These are phyloP conservation scores for Poeciliopsis gracilis DNA, from an alignment of 2,797 vertebrate species.

Conservation along the genomic window DNA sequence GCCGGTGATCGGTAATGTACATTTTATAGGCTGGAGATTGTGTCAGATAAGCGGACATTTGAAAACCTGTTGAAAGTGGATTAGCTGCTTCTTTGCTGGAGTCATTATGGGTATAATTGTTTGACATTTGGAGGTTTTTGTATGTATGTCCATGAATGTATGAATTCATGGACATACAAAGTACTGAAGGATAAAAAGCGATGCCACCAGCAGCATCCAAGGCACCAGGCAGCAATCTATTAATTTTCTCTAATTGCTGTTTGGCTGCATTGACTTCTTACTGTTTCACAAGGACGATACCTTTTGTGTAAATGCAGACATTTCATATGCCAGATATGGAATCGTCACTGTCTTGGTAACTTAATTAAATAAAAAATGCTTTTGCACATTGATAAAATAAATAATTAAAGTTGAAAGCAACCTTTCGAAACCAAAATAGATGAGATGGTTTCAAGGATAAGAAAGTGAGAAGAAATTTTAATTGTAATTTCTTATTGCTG, in stretches of 20 bases:
- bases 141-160: not conserved
- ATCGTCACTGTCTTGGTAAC: not conserved
- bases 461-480: not conserved
- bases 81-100: not conserved
- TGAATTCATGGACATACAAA: not conserved
- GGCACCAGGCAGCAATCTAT: not conserved
- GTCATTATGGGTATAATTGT: not conserved
- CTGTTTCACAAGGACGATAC: not conserved
- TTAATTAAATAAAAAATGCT: not conserved
- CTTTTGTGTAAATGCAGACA: not conserved
- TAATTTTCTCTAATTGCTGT: not conserved
- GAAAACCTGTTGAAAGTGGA: not conserved
- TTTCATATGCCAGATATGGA: not conserved
- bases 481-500: not conserved
- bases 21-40: not conserved
- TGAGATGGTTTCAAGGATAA: not conserved
- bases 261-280: not conserved
- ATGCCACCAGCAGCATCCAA: not conserved
- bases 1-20: not conserved
- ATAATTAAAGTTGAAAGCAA: not conserved
- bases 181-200: not conserved
- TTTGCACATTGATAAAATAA: not conserved
- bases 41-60: slow-evolving; percentile 1
- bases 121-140: not conserved
- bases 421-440: not conserved